Conservation (phyloP, 2,797 vertebrate species). For the Tapirus indicus region DNA sequence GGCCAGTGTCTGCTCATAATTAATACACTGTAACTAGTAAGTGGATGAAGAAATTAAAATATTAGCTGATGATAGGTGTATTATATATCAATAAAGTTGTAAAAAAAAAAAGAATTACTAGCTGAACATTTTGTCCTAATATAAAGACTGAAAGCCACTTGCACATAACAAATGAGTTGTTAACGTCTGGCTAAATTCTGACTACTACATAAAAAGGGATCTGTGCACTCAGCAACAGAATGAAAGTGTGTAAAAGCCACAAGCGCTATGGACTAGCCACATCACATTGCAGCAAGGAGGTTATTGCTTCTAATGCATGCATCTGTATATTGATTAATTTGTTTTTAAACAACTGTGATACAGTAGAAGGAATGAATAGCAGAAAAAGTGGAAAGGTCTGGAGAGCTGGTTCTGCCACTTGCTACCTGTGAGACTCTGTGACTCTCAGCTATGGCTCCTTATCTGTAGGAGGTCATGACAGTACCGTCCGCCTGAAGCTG, state of each 20-base stretch:
- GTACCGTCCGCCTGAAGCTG: not conserved
- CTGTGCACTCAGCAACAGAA: not conserved
- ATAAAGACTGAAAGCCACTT: not conserved
- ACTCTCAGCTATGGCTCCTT: not conserved
- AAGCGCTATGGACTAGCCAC: too few relatives aligned
- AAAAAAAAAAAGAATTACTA: not conserved
- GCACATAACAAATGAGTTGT: not conserved
- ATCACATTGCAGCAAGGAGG: not conserved
- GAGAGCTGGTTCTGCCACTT: not conserved
- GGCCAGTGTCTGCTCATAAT: not conserved
- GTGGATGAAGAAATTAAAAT: conserved; percentile 27
- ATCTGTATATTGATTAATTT: not conserved
- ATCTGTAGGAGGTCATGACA: not conserved
- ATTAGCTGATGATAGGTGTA: not conserved
- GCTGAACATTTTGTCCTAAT: not conserved
- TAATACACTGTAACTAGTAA: not conserved
- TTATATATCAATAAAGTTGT: not conserved
- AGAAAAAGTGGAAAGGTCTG: not conserved
- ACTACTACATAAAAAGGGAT: not conserved
- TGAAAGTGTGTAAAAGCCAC: not conserved
- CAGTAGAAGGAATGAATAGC: not conserved
- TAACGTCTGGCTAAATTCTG: not conserved
- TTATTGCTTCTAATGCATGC: not conserved
- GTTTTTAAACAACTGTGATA: not conserved
- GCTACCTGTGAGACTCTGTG: not conserved